Conservation (phyloP, 2,888 invertebrate species). For the Stratiomys singularior region DNA sequence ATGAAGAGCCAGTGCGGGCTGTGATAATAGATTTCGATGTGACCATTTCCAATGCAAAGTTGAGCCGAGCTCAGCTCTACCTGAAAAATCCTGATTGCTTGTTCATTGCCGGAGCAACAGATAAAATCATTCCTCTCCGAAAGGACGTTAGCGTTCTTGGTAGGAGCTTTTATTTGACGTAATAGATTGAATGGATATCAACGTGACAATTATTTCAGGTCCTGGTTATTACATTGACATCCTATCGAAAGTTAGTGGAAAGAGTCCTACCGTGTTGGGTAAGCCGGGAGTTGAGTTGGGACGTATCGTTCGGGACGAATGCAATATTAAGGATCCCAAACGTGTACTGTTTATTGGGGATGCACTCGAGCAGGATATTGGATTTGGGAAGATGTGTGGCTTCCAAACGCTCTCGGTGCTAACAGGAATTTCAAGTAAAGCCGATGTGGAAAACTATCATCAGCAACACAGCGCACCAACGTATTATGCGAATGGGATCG, state of each 20-base stretch:
- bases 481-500: slow-evolving; percentile 61
- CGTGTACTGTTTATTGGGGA: slow-evolving; percentile 87
- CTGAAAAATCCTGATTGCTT: slow-evolving; percentile 66
- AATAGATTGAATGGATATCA: too few species aligned
- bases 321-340: slow-evolving; percentile 68
- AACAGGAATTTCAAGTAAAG: slow-evolving; percentile 63
- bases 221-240: slow-evolving; percentile 63
- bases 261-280: slow-evolving; percentile 61
- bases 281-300: slow-evolving; percentile 66
- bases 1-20: slow-evolving; percentile 63
- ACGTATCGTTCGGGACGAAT: slow-evolving; percentile 57
- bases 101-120: slow-evolving; percentile 65
- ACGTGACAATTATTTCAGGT: slow-evolving; percentile 55
- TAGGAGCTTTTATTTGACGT: slow-evolving; percentile 44
- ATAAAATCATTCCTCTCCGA: slow-evolving; percentile 61
- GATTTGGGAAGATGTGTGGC: slow-evolving; percentile 76
- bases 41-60: slow-evolving; percentile 64
- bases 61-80: slow-evolving; percentile 65
- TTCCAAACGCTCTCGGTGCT: slow-evolving; percentile 81
- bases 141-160: slow-evolving; percentile 58
- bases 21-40: slow-evolving; percentile 67
- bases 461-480: slow-evolving; percentile 57
- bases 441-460: slow-evolving; percentile 54
- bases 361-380: slow-evolving; percentile 83
- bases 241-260: slow-evolving; percentile 61